phyloP scores from a whole-genome alignment of 2,113 vertebrate species.

The Petroica traversi region DNA sequence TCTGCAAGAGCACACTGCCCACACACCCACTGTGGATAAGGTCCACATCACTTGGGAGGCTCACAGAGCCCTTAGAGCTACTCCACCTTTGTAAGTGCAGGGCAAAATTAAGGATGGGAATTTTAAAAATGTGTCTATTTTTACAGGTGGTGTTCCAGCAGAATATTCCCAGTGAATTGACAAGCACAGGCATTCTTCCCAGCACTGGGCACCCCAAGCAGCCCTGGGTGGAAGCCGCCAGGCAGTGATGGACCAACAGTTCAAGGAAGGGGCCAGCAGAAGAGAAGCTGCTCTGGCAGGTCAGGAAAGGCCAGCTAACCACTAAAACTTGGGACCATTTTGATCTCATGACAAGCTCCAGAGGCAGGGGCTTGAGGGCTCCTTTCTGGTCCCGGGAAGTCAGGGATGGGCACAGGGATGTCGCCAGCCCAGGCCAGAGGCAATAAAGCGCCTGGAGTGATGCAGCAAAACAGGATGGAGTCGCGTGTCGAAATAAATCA shows the following conservation, averaged over 20 bases:
- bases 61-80: fast-evolving
- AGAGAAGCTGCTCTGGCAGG: neutral
- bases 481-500: conserved; percentile 45
- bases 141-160: neutral
- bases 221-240: fast-evolving
- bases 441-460: conserved; percentile 44
- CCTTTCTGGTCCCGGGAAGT: neutral
- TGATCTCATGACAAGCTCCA: fast-evolving
- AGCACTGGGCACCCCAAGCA: neutral
- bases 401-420: neutral
- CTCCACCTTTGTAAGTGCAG: neutral
- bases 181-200: neutral
- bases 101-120: neutral
- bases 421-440: neutral
- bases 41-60: fast-evolving
- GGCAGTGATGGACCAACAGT: neutral
- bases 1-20: neutral
- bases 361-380: neutral
- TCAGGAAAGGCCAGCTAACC: neutral
- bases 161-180: neutral
- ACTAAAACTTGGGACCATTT: neutral
- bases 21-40: fast-evolving
- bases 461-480: conserved; percentile 64
- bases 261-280: neutral
- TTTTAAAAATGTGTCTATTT: neutral